These are phyloP conservation scores for Corythoichthys haematopterus DNA, from an alignment of 2,113 vertebrate species.

Conservation along the genomic window DNA sequence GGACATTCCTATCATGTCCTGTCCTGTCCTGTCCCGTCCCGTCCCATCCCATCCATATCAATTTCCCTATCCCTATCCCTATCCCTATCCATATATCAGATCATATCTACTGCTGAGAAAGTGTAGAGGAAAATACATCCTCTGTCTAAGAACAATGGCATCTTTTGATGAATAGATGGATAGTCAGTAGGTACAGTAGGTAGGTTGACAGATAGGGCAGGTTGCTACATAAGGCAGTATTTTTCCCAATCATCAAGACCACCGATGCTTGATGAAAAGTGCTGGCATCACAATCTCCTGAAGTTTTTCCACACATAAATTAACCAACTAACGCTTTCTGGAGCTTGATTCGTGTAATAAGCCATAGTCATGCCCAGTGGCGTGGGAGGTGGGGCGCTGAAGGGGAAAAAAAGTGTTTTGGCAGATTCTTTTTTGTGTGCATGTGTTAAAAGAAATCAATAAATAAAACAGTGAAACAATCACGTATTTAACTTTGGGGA, in stretches of 20 bases:
- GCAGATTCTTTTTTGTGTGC: no score
- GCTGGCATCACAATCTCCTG: neutral
- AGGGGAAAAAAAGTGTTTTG: no score
- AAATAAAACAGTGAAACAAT: no score
- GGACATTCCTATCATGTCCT: no score
- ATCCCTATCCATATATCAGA: neutral
- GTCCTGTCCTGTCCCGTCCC: no score
- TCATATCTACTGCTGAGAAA: slow-evolving; percentile 24
- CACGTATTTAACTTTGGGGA: no score
- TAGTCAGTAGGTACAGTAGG: neutral
- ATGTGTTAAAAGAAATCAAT: no score
- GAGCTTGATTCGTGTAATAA: neutral
- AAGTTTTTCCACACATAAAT: no score
- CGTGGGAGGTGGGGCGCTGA: no score
- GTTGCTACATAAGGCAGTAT: neutral
- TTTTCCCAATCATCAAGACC: neutral
- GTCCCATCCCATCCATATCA: no score
- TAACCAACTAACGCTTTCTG: neutral
- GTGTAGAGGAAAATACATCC: slow-evolving; percentile 19
- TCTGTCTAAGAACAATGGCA: neutral
- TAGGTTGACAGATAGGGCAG: neutral
- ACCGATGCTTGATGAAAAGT: neutral
- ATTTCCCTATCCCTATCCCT: no score
- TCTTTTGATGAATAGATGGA: slow-evolving; percentile 3
- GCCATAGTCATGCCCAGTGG: no score